Percentiles rank a stretch among this genome's conserved stretches.
phyloP scores from a whole-genome alignment of 1,140 invertebrate genomes.

The Globodera ellingtonae region DNA sequence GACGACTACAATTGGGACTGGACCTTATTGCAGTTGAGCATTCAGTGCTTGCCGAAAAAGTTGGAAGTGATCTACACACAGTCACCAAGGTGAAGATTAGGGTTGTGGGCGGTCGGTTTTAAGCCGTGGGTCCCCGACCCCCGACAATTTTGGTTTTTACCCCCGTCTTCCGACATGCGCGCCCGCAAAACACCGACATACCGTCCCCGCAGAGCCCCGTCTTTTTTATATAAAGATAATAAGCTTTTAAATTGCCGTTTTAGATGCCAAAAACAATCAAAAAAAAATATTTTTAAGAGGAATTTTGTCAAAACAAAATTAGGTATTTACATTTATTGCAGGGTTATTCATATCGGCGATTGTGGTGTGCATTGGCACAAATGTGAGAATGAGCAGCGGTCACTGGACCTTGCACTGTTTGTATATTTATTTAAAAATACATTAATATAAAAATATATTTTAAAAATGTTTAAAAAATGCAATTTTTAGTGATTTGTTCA shows the following conservation, averaged over 20 bases:
- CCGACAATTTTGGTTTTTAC: too few species aligned
- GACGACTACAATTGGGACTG: conserved; percentile 99
- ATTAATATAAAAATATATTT: conserved; percentile 5
- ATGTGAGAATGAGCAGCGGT: conserved; percentile 25
- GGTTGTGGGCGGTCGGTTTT: too few species aligned
- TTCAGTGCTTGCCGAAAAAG: conserved; percentile 73
- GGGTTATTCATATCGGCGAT: conserved; percentile 94
- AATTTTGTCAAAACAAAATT: too few species aligned
- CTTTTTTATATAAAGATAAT: too few species aligned
- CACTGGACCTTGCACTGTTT: conserved; percentile 35
- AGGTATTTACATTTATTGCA: too few species aligned
- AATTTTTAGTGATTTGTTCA: conserved; percentile 6
- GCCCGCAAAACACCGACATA: too few species aligned
- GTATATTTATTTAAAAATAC: neutral
- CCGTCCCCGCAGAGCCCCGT: too few species aligned
- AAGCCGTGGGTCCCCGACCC: too few species aligned
- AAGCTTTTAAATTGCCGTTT: too few species aligned
- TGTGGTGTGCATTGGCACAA: conserved; percentile 70
- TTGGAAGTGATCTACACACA: conserved; percentile 67
- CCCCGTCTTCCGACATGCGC: too few species aligned
- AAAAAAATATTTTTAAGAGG: too few species aligned
- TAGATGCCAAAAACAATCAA: too few species aligned
- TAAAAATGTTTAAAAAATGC: neutral
- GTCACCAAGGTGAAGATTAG: conserved; percentile 56
- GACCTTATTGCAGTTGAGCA: conserved; percentile 81